Conservation (phyloP, 2,113 vertebrate genomes). For the Ammodytes dubius region DNA sequence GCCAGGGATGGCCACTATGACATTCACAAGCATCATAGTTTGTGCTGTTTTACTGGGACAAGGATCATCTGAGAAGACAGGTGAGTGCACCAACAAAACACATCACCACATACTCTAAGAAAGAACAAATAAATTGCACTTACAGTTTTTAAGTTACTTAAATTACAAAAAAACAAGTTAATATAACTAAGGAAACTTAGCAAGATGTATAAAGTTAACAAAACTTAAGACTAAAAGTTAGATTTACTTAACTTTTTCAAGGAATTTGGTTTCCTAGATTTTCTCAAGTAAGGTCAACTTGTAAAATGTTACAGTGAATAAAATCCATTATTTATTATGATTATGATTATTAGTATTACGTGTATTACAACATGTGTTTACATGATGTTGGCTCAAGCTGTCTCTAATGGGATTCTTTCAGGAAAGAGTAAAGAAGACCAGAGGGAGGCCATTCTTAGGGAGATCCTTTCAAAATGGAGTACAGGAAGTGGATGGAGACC, state of each 20-base stretch:
- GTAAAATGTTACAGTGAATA: too few species aligned
- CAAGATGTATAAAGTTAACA: too few species aligned
- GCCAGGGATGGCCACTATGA: conserved; percentile 71
- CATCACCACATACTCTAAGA: background rate
- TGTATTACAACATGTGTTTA: background rate
- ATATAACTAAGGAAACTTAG: too few species aligned
- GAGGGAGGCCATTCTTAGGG: conserved; percentile 75
- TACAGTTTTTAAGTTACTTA: too few species aligned
- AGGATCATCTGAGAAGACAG: conserved; percentile 62
- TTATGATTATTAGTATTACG: too few species aligned
- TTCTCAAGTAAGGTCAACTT: too few species aligned
- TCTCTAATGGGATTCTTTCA: conserved; percentile 42
- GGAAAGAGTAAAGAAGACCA: conserved; percentile 62
- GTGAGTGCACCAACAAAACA: conserved; percentile 66
- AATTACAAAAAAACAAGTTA: too few species aligned
- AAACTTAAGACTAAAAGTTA: too few species aligned
- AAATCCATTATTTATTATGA: too few species aligned
- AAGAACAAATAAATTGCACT: too few species aligned
- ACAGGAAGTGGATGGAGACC: conserved; percentile 66
- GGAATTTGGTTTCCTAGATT: too few species aligned
- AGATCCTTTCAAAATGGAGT: conserved; percentile 81
- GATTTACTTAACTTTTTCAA: too few species aligned
- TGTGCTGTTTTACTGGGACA: conserved; percentile 74
- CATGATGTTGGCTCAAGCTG: background rate
- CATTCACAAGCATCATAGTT: conserved; percentile 67